These are phyloP conservation scores for Cheirogaleus medius DNA, from an alignment of 2,113 vertebrate genomes.

Conservation along the genomic window DNA sequence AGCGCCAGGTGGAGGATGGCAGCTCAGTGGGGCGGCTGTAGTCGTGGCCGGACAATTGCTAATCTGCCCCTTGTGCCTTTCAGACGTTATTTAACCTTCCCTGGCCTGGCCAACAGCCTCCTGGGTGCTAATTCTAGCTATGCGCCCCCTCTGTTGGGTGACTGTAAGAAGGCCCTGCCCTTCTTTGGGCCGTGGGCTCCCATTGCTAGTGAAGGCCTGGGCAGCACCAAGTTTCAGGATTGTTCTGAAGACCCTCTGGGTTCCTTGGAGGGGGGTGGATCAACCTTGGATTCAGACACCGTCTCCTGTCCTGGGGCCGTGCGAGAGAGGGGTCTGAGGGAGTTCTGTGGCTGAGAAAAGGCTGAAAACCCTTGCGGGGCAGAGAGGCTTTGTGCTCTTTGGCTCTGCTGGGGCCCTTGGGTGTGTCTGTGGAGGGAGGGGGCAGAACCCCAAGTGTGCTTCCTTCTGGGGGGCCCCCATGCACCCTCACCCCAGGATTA, in stretches of 20 bases:
- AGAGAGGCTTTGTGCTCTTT: neutral
- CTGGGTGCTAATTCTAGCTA: neutral
- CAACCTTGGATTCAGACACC: neutral
- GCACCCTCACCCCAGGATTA: neutral
- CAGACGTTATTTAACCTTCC: neutral
- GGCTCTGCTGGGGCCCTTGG: neutral
- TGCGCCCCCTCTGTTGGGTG: neutral
- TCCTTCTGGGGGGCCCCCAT: neutral
- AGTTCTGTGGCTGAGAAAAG: neutral
- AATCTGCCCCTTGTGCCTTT: neutral
- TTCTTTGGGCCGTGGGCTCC: neutral
- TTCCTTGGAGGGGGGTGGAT: neutral
- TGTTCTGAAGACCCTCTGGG: neutral
- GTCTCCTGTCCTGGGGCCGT: neutral
- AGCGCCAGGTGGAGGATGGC: neutral
- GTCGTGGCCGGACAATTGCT: neutral
- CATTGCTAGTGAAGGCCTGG: neutral
- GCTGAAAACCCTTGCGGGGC: neutral
- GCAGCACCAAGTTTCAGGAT: neutral
- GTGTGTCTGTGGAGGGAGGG: too few relatives aligned
- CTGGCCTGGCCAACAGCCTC: too few relatives aligned
- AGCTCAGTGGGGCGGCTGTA: rapidly evolving
- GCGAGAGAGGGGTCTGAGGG: neutral
- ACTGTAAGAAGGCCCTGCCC: neutral
- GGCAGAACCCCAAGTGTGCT: neutral